Evolutionary conservation across 1,140 invertebrate genomes (phyloP), one percentile per base, ranked within the genome.

Genomic region (Sarcophaga peregrina): DNA sequence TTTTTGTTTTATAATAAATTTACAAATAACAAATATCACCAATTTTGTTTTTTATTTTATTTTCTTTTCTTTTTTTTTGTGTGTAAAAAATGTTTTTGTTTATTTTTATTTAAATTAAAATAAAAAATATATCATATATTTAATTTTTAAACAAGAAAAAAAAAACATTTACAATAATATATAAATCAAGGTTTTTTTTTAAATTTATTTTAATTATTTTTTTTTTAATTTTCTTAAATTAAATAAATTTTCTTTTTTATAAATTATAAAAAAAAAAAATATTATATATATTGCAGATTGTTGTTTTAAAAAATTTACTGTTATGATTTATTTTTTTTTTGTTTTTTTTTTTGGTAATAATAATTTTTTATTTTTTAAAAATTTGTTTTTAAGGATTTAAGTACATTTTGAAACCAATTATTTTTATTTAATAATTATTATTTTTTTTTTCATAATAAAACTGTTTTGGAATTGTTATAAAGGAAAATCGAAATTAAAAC

Each of bases 261-360:
- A 78, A 78, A 78, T 78, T 78, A 78, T 78, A 78, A 10, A 78
- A 78, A 52, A 37, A 37, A 37, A n/a, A n/a, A n/a, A n/a, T n/a
- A 78, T 74, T 10, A 9, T n/a, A 54, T 11, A n/a, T 78, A 20
- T 50, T 48, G 75, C 13, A 9, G 11, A 25, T 78, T 52, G 47
- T 20, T 78, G 75, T 78, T 78, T 78, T 78, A 78, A 78, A 78
- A 47, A 68, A 68, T 68, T 68, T 20, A 68, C 62, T 68, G 10
- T 20, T 20, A 68, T 15, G 62, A 10, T 68, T 68, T 68, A n/a
- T 52, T 52, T 52, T 52, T 1, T 52, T 52, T 52, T 13, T 52
- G 6, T 68, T 68, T 25, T 25, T 2, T 37, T 2, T 25, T 68
- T 9, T 25, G n/a, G n/a, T n/a, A n/a, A n/a, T n/a, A n/a, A n/a